Evolutionary conservation across 2,797 vertebrate genomes (phyloP), one percentile per base, ranked within the genome.

Genomic region (Chrysocyon brachyurus): DNA sequence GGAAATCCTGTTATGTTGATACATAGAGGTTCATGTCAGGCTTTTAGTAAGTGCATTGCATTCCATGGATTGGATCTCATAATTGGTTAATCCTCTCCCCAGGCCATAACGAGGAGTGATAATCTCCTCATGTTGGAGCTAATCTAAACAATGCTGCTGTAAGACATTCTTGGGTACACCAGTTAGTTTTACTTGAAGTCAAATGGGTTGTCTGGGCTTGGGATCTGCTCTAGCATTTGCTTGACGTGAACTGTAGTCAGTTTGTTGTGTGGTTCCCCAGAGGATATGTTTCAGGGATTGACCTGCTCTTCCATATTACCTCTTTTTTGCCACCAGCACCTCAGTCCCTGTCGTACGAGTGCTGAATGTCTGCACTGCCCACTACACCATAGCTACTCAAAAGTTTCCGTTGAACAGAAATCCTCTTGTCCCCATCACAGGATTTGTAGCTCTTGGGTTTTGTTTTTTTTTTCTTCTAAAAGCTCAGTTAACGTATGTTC

Each of bases 121-220:
- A 1, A 19, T 31, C 36, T 77, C 79, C 46, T 14, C 10, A 5
- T n/a, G 15, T 68, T n/a, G 26, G 49, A 63, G 66, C 24, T 22
- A 4, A 36, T n/a, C 26, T n/a, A 12, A 61, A 2, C 15, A 40
- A 4, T 17, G 17, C 16, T 75, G 26, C 33, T 56, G 0, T 40
- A 12, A 14, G 31, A 36, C 0, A 0, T 68, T n/a, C 22, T 31
- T 9, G 3, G 49, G 21, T 19, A 7, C 57, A 11, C 33, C 0
- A 5, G 6, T 21, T 40, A 31, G 63, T 31, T 73, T 46, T 72
- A 64, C 72, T n/a, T 8, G 77, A 81, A 59, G 59, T 68, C 46
- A 10, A 11, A 6, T 8, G 19, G 14, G 6, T n/a, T 15, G 1
- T 9, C 63, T 36, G 5, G 11, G 9, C 49, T 52, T 54, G 75